Conservation (phyloP, 2,888 invertebrate species). For the Pyrrhia umbra region DNA sequence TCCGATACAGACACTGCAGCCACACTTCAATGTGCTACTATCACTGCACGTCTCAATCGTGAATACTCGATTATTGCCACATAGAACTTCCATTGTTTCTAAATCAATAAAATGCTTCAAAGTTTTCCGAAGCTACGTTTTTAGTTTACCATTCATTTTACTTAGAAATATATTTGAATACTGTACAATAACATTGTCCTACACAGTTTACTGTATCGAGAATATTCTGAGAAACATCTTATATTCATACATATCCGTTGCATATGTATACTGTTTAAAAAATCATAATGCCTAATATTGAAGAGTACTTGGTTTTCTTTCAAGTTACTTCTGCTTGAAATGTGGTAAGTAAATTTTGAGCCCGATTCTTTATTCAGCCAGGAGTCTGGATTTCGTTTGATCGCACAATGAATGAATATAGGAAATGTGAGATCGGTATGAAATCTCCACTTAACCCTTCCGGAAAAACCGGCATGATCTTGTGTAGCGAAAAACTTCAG, state of each 20-base stretch:
- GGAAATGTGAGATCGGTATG: no score
- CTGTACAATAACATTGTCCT: slow-evolving; percentile 46
- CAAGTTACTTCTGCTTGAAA: no score
- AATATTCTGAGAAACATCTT: slow-evolving; percentile 40
- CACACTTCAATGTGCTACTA: not conserved
- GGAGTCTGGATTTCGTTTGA: no score
- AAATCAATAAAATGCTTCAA: slow-evolving; percentile 14
- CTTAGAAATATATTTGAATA: slow-evolving; percentile 44
- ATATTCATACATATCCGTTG: slow-evolving; percentile 34
- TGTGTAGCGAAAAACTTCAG: no score
- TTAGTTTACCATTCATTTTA: slow-evolving; percentile 26
- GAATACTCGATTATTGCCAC: not conserved
- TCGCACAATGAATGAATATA: no score
- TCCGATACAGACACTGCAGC: not conserved
- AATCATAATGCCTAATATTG: no score
- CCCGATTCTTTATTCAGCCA: no score
- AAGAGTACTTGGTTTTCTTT: no score
- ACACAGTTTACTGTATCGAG: slow-evolving; percentile 30
- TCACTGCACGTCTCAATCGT: not conserved
- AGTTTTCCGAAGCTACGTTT: slow-evolving; percentile 15
- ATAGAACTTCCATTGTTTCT: slow-evolving; percentile 8
- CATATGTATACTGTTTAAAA: no score
- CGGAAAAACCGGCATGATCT: no score
- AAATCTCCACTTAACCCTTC: no score
- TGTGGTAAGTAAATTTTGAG: no score